Conservation (phyloP, 2,113 vertebrate species). For the Mobula birostris region DNA sequence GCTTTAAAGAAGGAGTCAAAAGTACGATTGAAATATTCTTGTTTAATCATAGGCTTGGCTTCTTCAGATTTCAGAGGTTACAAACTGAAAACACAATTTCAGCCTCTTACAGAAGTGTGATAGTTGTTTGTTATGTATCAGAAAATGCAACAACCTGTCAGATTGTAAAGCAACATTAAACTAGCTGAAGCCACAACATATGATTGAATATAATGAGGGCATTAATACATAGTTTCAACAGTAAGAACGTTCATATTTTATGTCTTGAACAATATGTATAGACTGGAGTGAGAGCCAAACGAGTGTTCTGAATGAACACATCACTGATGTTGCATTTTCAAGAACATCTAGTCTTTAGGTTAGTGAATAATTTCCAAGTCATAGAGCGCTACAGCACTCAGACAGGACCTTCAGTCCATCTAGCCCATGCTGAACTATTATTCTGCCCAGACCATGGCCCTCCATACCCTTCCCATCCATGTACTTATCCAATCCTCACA, state of each 20-base stretch:
- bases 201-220: neutral
- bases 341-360: neutral
- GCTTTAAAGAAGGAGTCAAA: neutral
- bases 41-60: neutral
- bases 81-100: neutral
- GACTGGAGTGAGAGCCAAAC: neutral
- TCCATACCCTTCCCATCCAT: too few species aligned
- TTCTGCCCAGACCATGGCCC: too few species aligned
- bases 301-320: neutral
- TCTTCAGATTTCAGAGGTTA: neutral
- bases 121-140: neutral
- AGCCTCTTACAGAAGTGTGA: neutral
- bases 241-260: neutral
- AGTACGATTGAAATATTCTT: neutral
- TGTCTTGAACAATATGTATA: neutral
- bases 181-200: neutral
- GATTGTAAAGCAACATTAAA: neutral
- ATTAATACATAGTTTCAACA: neutral
- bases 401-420: too few species aligned
- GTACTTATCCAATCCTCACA: too few species aligned
- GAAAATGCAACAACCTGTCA: neutral
- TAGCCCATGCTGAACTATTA: too few species aligned
- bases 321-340: neutral
- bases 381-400: too few species aligned
- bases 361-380: neutral